Percentiles rank a stretch among this genome's conserved stretches.
These are phyloP conservation scores for Lysiphlebus fabarum DNA, from an alignment of 1,140 invertebrate species.

Conservation along the genomic window DNA sequence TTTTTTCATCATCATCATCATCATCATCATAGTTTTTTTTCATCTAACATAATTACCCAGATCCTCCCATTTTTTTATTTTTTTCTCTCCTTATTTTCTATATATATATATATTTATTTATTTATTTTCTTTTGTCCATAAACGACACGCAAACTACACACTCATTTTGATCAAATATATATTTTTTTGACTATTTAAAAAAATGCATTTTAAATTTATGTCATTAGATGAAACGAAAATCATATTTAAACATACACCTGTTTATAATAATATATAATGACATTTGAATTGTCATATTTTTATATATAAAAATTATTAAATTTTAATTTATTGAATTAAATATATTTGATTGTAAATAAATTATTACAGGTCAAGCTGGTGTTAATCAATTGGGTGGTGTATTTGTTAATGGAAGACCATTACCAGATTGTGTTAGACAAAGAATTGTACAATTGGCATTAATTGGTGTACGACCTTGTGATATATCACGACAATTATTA, in stretches of 20 bases:
- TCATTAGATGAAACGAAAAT: conserved; percentile 26
- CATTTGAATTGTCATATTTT: conserved; percentile 8
- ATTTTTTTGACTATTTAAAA: not conserved
- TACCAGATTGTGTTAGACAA: conserved; percentile 90
- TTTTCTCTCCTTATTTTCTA: not conserved
- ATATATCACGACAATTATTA: conserved; percentile 89
- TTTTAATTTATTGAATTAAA: no score
- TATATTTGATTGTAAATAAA: no score
- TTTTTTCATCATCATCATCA: no score
- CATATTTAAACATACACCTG: conserved; percentile 30
- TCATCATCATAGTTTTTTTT: no score
- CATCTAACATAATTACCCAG: no score
- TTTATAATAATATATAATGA: conserved; percentile 25
- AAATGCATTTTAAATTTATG: conserved; percentile 9
- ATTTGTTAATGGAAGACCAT: conserved; percentile 91
- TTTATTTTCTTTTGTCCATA: conserved; percentile 15
- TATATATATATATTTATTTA: conserved; percentile 25
- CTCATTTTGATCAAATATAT: conserved; percentile 10
- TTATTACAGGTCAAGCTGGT: conserved; percentile 79
- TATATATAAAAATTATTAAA: not conserved
- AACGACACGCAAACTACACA: conserved; percentile 28
- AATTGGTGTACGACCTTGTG: conserved; percentile 88
- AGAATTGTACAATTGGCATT: conserved; percentile 91
- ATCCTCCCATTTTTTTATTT: not conserved
- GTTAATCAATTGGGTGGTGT: conserved; percentile 95